Percentiles rank a stretch among this genome's conserved stretches.
These are phyloP conservation scores for Drosophila dunni DNA, from an alignment of 1,140 invertebrate species.

Conservation along the genomic window DNA sequence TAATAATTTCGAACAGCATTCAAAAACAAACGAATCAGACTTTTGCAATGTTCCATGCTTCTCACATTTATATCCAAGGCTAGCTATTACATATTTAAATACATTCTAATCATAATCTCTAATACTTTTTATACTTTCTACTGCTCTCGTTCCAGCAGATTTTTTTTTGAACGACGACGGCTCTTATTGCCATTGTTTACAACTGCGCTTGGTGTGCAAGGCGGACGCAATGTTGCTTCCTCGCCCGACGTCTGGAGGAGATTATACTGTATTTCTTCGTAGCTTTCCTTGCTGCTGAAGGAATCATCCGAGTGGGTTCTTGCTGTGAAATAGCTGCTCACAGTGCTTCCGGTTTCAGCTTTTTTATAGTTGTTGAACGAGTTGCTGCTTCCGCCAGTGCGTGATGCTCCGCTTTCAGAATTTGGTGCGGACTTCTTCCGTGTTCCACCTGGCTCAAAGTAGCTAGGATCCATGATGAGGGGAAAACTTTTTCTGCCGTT, in stretches of 20 bases:
- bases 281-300: background rate
- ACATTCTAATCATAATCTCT: too few species aligned
- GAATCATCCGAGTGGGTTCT: constrained; percentile 3
- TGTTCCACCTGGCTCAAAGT: constrained; percentile 52
- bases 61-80: too few species aligned
- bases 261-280: constrained; percentile 4
- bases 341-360: background rate
- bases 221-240: background rate
- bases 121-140: background rate
- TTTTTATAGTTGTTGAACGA: background rate
- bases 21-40: too few species aligned
- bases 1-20: too few species aligned
- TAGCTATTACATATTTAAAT: too few species aligned
- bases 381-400: background rate
- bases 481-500: constrained; percentile 44
- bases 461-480: constrained; percentile 54
- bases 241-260: background rate
- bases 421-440: background rate
- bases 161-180: background rate
- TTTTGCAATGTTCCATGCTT: too few species aligned
- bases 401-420: background rate
- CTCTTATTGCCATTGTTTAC: background rate
- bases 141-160: background rate
- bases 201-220: background rate
- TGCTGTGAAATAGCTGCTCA: background rate